Percentiles rank a stretch among this genome's conserved stretches.
Evolutionary conservation across 2,888 invertebrate species (phyloP).

Genomic region (Thecocarcelia acutangulata): DNA sequence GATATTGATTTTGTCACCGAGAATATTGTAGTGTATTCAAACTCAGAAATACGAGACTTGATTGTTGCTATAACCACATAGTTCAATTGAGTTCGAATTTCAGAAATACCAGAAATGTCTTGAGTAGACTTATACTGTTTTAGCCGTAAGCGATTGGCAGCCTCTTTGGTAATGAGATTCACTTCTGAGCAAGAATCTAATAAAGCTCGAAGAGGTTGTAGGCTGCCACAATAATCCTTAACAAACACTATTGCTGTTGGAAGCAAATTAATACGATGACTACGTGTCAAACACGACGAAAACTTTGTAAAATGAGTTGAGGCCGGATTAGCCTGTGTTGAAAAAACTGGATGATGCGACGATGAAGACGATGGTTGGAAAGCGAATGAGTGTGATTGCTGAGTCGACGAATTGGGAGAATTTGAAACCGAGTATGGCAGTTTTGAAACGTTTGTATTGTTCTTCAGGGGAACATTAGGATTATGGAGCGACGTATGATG

Average conservation of each 20-base stretch:
- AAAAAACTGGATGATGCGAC: no score
- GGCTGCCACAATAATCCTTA: slow-evolving; percentile 23
- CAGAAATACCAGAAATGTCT: no score
- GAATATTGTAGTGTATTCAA: not conserved
- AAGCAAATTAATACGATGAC: slow-evolving; percentile 1
- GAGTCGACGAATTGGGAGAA: no score
- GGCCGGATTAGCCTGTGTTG: not conserved
- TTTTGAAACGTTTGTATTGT: no score
- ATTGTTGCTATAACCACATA: not conserved
- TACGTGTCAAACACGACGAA: no score
- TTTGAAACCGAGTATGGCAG: no score
- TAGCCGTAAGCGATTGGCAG: no score
- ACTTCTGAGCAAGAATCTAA: slow-evolving; percentile 33
- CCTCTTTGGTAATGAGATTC: slow-evolving; percentile 49
- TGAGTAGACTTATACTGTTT: no score
- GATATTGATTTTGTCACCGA: slow-evolving; percentile 1
- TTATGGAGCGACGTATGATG: slow-evolving; percentile 25
- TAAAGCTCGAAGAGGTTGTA: slow-evolving; percentile 49
- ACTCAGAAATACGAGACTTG: not conserved
- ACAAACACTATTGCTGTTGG: slow-evolving; percentile 45
- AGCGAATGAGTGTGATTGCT: no score
- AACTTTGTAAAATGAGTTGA: slow-evolving; percentile 16
- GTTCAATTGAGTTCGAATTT: not conserved
- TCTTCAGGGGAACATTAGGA: not conserved
- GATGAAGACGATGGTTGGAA: no score